Evolutionary conservation across 2,113 vertebrate species (phyloP).

Genomic region (Archilochus colubris): DNA sequence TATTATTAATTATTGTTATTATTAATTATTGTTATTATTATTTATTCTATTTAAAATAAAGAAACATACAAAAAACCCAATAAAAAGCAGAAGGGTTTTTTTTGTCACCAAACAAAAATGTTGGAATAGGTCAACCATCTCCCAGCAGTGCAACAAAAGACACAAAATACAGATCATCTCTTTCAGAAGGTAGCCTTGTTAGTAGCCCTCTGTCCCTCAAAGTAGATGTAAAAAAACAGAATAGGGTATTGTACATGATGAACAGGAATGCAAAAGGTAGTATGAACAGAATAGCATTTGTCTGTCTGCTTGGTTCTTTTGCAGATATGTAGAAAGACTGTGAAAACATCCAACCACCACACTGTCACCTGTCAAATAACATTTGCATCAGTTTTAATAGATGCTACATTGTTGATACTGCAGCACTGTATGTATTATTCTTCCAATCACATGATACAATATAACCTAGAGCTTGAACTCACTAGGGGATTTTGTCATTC

Average conservation of each 20-base stretch:
- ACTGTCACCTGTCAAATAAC: conserved; percentile 33
- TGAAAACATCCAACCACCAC: not conserved
- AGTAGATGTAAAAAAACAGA: not conserved
- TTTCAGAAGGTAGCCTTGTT: not conserved
- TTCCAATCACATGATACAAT: not conserved
- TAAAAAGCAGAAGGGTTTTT: not conserved
- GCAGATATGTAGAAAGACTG: not conserved
- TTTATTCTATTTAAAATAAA: not conserved
- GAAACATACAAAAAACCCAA: not conserved
- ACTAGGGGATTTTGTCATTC: not conserved
- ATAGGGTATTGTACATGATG: not conserved
- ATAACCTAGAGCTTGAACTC: conserved; percentile 9
- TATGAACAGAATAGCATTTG: not conserved
- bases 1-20: too few species aligned
- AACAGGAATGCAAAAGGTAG: not conserved
- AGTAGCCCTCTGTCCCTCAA: not conserved
- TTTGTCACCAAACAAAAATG: conserved; percentile 25
- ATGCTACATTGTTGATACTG: not conserved
- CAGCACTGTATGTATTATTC: not conserved
- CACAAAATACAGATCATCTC: not conserved
- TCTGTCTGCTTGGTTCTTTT: not conserved
- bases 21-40: too few species aligned
- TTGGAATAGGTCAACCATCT: not conserved
- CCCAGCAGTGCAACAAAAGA: not conserved
- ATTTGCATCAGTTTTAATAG: conserved; percentile 49